Evolutionary conservation across 1,140 invertebrate genomes (phyloP), one percentile per base, ranked within the genome.

Genomic region (Meloidogyne exigua): DNA sequence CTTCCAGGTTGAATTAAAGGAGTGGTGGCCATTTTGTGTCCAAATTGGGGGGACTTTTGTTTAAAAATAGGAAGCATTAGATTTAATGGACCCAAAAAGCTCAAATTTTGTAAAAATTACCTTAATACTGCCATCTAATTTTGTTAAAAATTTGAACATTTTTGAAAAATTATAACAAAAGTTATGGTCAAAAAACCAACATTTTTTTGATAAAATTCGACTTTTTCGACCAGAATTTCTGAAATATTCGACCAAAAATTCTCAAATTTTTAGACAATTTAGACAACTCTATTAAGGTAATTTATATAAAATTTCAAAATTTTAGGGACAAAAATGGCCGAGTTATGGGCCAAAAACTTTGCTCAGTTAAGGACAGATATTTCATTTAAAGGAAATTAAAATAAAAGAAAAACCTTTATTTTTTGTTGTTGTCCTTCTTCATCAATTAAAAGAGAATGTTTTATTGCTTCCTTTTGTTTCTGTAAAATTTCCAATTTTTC

Each of bases 401-500:
- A 32, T 32, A 23, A 21, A 32, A 25, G 21, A 36, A 23, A n/a
- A 26, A 57, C 2, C 26, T 57, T 23, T 76, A 11, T n/a, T 26
- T 44, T 12, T 71, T 21, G 28, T 28, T 28, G 76, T 26, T 68
- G 15, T 25, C 32, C n/a, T 64, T 25, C 44, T 13, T 26, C 12
- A 67, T 67, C n/a, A 21, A 44, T 44, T 28, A 82, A 68, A 62
- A 82, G 68, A 28, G 71, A 67, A 69, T 82, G 81, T 25, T 75
- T 77, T 25, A 82, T 80, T 44, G 73, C 79, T 39, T 82, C 81
- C 28, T 82, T 82, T 76, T 82, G 81, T 57, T 80, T 62, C 32
- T 73, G 66, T 4, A 82, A 63, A 57, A 80, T 75, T 15, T 84
- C 79, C 18, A 82, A 76, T 69, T 83, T 80, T 28, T 82, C 82